A percentile compares a stretch with the other conserved stretches of the same genome.
Evolutionary conservation across 2,113 vertebrate genomes (phyloP).

Genomic region (Anolis sagrei): DNA sequence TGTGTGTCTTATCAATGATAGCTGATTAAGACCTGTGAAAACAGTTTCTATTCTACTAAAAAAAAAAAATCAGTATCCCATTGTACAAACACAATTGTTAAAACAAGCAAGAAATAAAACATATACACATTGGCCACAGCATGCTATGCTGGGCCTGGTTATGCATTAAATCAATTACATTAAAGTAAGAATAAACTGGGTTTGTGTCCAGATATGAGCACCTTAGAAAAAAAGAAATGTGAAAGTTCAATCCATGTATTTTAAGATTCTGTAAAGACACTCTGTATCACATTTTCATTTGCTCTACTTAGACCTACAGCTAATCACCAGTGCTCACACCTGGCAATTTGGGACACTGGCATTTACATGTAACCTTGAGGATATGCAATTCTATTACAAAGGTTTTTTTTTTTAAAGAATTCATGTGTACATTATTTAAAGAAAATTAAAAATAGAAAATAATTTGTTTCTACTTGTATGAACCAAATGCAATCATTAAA

Average conservation of each 20-base stretch:
- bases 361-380: conserved; percentile 35
- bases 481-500: neutral
- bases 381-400: neutral
- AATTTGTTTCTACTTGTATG: neutral
- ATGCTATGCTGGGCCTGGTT: conserved; percentile 3
- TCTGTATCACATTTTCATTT: conserved; percentile 18
- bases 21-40: neutral
- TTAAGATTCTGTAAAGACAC: conserved; percentile 20
- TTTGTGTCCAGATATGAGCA: conserved; percentile 1
- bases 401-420: too few relatives aligned
- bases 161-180: conserved; percentile 18
- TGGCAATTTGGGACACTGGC: conserved; percentile 31
- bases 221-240: conserved; percentile 13
- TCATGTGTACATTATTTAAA: neutral
- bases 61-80: neutral
- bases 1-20: neutral
- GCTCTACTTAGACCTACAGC: conserved; percentile 16
- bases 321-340: conserved; percentile 21
- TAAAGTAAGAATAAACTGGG: conserved; percentile 5
- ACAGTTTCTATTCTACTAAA: neutral
- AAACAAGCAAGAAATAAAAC: neutral
- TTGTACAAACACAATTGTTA: neutral
- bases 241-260: conserved; percentile 16
- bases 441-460: neutral
- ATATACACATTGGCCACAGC: neutral